These are phyloP conservation scores for Metaphire vulgaris DNA, from an alignment of 1,140 invertebrate species.

Conservation along the genomic window DNA sequence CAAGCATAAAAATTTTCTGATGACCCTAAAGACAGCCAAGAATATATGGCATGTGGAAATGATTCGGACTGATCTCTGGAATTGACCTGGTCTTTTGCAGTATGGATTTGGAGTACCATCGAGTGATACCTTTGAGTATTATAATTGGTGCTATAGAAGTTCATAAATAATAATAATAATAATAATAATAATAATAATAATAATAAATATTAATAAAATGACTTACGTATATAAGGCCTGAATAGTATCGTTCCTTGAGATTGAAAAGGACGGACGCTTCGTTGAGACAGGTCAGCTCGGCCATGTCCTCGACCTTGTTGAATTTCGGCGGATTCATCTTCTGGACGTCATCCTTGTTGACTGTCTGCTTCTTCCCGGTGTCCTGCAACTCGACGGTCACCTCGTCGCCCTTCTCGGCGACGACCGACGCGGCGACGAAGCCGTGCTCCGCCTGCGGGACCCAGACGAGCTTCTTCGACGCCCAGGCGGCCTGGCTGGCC, in stretches of 20 bases:
- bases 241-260: slow-evolving; percentile 94
- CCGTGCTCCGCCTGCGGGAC: slow-evolving; percentile 88
- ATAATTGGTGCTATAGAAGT: no score
- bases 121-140: no score
- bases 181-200: no score
- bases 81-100: no score
- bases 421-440: slow-evolving; percentile 87
- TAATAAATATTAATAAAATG: no score
- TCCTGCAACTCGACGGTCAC: slow-evolving; percentile 84
- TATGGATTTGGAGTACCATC: no score
- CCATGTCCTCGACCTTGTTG: slow-evolving; percentile 25
- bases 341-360: slow-evolving; percentile 81
- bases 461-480: slow-evolving; percentile 90
- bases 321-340: slow-evolving; percentile 75
- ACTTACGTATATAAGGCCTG: slow-evolving; percentile 95
- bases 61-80: no score
- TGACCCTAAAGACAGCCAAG: no score
- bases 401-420: slow-evolving; percentile 81
- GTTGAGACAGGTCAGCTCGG: slow-evolving; percentile 79
- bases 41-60: no score
- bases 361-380: slow-evolving; percentile 69
- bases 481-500: slow-evolving; percentile 92
- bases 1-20: no score
- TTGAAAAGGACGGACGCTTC: slow-evolving; percentile 95
- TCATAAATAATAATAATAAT: no score